Evolutionary conservation across 2,113 vertebrate species (phyloP).

Genomic region (Gopherus flavomarginatus): DNA sequence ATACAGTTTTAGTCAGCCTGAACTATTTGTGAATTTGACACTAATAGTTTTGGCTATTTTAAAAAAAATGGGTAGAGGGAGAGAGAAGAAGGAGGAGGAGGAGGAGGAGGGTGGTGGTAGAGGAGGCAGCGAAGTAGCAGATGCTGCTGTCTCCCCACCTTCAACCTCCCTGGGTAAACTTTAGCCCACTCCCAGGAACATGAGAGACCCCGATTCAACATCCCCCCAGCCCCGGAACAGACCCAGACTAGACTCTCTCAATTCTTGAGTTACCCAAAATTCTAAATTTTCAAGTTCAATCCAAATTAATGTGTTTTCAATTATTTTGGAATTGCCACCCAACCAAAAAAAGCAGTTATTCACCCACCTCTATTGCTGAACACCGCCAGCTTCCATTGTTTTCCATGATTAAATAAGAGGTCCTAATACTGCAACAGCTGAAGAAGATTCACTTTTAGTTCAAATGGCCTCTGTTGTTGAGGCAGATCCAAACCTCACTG

Average conservation of each 20-base stretch:
- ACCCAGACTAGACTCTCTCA: neutral
- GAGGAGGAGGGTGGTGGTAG: neutral
- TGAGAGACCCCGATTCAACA: neutral
- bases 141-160: neutral
- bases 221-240: neutral
- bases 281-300: neutral
- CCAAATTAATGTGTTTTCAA: too few species aligned
- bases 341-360: too few species aligned
- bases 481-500: neutral
- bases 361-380: too few species aligned
- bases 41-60: neutral
- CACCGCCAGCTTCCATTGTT: neutral
- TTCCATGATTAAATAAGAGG: neutral
- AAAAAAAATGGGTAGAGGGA: neutral
- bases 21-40: neutral
- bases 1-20: neutral
- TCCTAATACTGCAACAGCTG: neutral
- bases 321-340: too few species aligned
- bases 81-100: neutral
- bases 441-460: neutral
- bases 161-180: neutral
- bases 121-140: neutral
- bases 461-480: neutral
- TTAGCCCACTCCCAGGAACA: neutral
- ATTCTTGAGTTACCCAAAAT: neutral